Evolutionary conservation across 2,113 vertebrate genomes (phyloP).

Genomic region (Sander vitreus): DNA sequence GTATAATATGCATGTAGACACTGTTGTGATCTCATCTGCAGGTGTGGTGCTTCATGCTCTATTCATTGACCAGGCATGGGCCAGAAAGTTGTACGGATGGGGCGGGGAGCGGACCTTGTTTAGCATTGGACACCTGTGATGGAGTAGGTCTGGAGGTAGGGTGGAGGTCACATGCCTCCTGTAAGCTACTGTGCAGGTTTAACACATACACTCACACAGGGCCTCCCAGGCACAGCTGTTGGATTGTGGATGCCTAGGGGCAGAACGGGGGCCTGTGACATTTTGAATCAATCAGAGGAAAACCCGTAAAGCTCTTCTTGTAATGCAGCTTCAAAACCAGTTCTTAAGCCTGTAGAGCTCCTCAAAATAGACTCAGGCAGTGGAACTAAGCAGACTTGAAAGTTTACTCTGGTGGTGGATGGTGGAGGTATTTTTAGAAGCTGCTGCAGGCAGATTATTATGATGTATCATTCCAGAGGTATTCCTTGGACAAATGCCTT

Average conservation of each 20-base stretch:
- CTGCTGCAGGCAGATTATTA: constrained; percentile 55
- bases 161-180: constrained; percentile 61
- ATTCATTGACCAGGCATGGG: constrained; percentile 2
- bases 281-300: constrained; percentile 66
- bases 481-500: constrained; percentile 46
- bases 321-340: constrained; percentile 55
- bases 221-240: constrained; percentile 70
- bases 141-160: constrained; percentile 57
- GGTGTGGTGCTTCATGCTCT: constrained; percentile 43
- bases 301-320: constrained; percentile 59
- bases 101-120: neutral
- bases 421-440: constrained; percentile 77
- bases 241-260: constrained; percentile 66
- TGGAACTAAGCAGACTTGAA: constrained; percentile 82
- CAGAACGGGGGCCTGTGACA: constrained; percentile 58
- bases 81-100: neutral
- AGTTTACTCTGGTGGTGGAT: constrained; percentile 74
- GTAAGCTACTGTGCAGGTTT: constrained; percentile 62
- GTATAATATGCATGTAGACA: constrained; percentile 43
- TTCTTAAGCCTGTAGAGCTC: constrained; percentile 72
- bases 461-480: constrained; percentile 69
- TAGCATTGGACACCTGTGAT: constrained; percentile 49
- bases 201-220: constrained; percentile 36
- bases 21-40: constrained; percentile 50
- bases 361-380: constrained; percentile 78